phyloP scores from a whole-genome alignment of 1,140 invertebrate genomes.

The Zeugodacus cucurbitae region DNA sequence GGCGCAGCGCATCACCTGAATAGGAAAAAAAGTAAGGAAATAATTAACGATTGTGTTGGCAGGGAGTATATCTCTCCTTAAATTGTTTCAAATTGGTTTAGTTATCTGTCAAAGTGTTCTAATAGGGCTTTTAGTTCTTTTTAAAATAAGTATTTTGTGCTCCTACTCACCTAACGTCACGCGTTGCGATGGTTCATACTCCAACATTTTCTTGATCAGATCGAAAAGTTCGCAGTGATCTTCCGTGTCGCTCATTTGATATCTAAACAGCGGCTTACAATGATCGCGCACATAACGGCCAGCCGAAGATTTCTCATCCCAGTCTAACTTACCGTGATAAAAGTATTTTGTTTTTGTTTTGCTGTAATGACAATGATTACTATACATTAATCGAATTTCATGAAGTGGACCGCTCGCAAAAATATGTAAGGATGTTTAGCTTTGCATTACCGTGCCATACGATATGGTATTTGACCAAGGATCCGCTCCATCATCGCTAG shows the following conservation, averaged over 20 bases:
- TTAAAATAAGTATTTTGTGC: too few species aligned
- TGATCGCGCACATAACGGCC: constrained; percentile 98
- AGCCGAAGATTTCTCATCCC: constrained; percentile 93
- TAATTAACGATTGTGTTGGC: not conserved
- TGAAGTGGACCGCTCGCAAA: constrained; percentile 58
- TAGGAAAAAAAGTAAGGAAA: constrained; percentile 9
- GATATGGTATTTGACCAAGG: constrained; percentile 92
- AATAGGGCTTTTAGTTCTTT: too few species aligned
- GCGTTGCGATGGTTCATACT: constrained; percentile 93
- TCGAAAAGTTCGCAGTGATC: constrained; percentile 95
- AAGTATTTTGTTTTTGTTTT: constrained; percentile 99
- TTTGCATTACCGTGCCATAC: constrained; percentile 70
- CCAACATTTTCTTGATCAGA: constrained; percentile 93
- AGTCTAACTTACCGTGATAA: constrained; percentile 92
- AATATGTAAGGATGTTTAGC: constrained; percentile 61
- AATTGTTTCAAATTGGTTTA: too few species aligned
- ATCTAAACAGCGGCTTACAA: constrained; percentile 96
- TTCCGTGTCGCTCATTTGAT: constrained; percentile 87
- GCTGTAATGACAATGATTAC: constrained; percentile 68
- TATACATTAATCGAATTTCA: constrained; percentile 63
- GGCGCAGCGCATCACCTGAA: constrained; percentile 81
- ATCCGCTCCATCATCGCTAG: constrained; percentile 99
- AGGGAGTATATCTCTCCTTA: too few species aligned
- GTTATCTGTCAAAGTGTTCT: too few species aligned
- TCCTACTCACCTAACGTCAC: constrained; percentile 77